Evolutionary conservation across 2,113 vertebrate genomes (phyloP).

Genomic region (Datnioides undecimradiatus): DNA sequence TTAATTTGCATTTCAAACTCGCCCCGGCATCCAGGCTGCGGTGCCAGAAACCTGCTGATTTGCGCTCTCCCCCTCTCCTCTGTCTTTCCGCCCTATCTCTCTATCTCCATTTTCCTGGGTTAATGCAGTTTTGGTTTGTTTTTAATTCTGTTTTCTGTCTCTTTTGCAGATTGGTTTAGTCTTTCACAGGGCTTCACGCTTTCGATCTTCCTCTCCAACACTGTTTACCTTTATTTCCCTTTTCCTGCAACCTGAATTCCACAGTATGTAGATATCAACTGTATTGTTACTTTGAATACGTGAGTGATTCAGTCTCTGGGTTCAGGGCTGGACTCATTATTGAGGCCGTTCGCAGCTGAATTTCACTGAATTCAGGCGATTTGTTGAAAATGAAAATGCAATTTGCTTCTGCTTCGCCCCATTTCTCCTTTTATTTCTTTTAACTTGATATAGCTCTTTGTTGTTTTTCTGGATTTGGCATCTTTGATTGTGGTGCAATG

Average conservation of each 20-base stretch:
- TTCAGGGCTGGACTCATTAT: neutral
- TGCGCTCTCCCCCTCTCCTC: conserved; percentile 7
- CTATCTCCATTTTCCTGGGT: conserved; percentile 14
- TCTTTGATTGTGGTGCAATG: neutral
- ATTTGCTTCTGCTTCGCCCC: neutral
- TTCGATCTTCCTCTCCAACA: neutral
- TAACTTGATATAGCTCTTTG: neutral
- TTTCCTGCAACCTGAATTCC: neutral
- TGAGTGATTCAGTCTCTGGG: neutral
- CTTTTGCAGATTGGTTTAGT: neutral
- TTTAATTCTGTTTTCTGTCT: neutral
- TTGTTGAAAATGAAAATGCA: too few relatives aligned
- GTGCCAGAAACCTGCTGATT: conserved; percentile 56
- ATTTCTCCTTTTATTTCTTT: neutral
- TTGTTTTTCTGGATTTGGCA: neutral
- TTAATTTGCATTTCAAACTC: conserved; percentile 78
- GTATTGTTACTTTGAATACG: neutral
- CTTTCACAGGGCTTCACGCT: neutral
- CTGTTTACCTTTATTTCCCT: neutral
- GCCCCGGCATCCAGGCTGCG: conserved; percentile 27
- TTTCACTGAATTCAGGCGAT: too few relatives aligned
- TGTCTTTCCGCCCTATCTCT: neutral
- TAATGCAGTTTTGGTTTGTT: neutral
- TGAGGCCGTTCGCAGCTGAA: neutral
- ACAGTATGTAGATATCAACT: neutral